Evolutionary conservation across 2,113 vertebrate genomes (phyloP), one percentile per base, ranked within the genome.

Genomic region (Grus americana): DNA sequence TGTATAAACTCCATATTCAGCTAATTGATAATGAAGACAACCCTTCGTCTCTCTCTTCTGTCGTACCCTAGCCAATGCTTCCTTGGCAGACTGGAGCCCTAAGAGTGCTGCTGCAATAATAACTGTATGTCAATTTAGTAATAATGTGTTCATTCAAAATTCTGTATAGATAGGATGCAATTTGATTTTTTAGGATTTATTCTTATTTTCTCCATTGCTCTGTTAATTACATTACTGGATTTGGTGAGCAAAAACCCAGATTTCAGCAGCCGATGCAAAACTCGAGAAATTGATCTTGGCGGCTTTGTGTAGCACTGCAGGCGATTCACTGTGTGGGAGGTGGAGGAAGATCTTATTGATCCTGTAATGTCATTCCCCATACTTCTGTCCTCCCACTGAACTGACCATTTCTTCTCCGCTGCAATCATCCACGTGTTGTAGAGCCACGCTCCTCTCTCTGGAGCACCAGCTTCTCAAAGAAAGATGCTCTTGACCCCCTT

Each of bases 21-120:
- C 81, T 95, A 87, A 93, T 96, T 92, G 84, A 49, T 72, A 86
- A 86, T 66, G 89, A 87, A 88, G 73, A 79, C 73, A 93, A 58
- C 34, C 22, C 88, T 88, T 89, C 1, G 0, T 92, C 70, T 82
- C 40, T 79, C n/a, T 87, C 12, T 75, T 87, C 70, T 2, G 0
- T 73, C 46, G 3, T 62, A 88, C 46, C 32, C 62, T 62, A 79
- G 81, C 80, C 86, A 81, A 34, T 42, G 62, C 65, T 84, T 87
- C 86, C 55, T 86, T 90, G 79, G 79, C 71, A 93, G 85, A 79
- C 59, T 71, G 63, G 79, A 91, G 73, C 52, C 79, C 63, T 86
- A 79, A 49, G 46, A 93, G 58, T 76, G 86, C 58, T 92, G 40
- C 88, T 88, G 50, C 59, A 94, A 34, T 87, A 82, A 87, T 70